Evolutionary conservation across 2,888 invertebrate genomes (phyloP).

Genomic region (Nudaria mundana): DNA sequence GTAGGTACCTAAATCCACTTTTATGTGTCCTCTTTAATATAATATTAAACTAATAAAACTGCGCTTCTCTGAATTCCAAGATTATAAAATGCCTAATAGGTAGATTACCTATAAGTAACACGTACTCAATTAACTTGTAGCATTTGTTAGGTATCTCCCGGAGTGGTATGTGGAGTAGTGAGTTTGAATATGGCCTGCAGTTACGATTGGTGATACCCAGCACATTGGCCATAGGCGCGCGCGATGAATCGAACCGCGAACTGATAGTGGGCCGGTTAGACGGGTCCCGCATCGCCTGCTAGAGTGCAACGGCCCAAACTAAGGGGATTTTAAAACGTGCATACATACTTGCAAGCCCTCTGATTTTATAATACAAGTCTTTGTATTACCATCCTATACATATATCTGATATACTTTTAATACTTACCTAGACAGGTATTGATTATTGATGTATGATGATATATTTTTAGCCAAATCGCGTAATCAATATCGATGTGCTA

Average conservation of each 20-base stretch:
- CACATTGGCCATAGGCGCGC: constrained; percentile 57
- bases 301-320: constrained; percentile 80
- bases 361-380: constrained; percentile 49
- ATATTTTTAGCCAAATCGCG: not conserved
- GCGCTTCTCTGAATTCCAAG: too few species aligned
- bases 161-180: too few species aligned
- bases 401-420: not conserved
- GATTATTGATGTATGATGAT: not conserved
- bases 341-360: constrained; percentile 60
- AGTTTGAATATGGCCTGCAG: constrained; percentile 56
- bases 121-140: too few species aligned
- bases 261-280: constrained; percentile 80
- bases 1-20: too few species aligned
- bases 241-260: constrained; percentile 74
- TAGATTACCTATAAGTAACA: too few species aligned
- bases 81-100: too few species aligned
- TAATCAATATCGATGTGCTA: constrained; percentile 6
- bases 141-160: too few species aligned
- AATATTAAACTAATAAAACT: too few species aligned
- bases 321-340: constrained; percentile 74
- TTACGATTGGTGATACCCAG: constrained; percentile 69
- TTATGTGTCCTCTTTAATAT: too few species aligned
- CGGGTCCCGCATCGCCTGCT: constrained; percentile 68
- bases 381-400: not conserved
- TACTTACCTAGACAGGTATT: too few species aligned